phyloP scores from a whole-genome alignment of 2,113 vertebrate genomes.

The Cheilinus undulatus region DNA sequence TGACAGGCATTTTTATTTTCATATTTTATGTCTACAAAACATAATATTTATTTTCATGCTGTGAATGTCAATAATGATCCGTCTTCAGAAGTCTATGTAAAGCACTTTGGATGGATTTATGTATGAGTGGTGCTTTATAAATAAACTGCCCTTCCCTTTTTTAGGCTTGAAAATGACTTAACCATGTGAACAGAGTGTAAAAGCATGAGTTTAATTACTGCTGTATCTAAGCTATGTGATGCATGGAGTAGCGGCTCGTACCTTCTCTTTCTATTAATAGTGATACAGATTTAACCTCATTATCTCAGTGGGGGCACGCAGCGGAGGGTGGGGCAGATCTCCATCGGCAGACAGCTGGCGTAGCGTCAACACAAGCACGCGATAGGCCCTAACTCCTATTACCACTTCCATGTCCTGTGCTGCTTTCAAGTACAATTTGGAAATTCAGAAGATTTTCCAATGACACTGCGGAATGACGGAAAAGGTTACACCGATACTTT shows the following conservation, averaged over 20 bases:
- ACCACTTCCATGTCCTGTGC: slow-evolving; percentile 10
- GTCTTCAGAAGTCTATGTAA: too few species aligned
- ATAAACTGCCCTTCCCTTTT: too few species aligned
- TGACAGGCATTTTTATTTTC: too few species aligned
- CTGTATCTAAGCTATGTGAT: not conserved
- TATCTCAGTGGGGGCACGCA: not conserved
- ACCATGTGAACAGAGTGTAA: too few species aligned
- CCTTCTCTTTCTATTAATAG: slow-evolving; percentile 40
- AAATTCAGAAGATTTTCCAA: rapidly evolving
- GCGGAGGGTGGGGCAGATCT: slow-evolving; percentile 51
- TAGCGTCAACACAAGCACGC: slow-evolving; percentile 18
- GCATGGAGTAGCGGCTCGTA: not conserved
- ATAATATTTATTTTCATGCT: too few species aligned
- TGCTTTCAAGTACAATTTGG: slow-evolving; percentile 18
- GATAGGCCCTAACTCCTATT: slow-evolving; percentile 56
- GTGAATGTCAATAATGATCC: too few species aligned
- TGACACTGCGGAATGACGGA: not conserved
- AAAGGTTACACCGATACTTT: not conserved
- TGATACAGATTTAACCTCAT: slow-evolving; percentile 16
- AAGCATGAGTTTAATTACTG: not conserved
- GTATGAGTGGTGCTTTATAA: too few species aligned
- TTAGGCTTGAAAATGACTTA: not conserved
- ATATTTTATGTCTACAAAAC: too few species aligned
- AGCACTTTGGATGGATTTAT: too few species aligned
- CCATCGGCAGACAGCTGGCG: slow-evolving; percentile 67